These are phyloP conservation scores for Drosophila equinoxialis DNA, from an alignment of 1,140 invertebrate genomes.

Conservation along the genomic window DNA sequence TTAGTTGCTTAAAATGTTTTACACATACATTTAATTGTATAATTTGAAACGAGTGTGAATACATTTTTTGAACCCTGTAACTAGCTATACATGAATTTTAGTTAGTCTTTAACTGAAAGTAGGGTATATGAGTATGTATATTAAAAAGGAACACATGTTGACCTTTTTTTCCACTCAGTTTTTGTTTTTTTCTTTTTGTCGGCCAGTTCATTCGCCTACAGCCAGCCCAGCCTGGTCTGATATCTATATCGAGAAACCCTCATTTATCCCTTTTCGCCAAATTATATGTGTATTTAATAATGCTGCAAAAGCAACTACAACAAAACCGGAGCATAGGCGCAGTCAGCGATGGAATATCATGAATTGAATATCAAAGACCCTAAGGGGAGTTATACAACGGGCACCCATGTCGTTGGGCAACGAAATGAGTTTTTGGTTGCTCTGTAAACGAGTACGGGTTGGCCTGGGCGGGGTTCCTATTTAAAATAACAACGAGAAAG, in stretches of 20 bases:
- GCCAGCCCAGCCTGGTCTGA: slow-evolving; percentile 25
- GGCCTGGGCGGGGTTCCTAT: slow-evolving; percentile 24
- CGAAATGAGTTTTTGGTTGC: slow-evolving; percentile 27
- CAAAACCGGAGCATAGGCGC: slow-evolving; percentile 10
- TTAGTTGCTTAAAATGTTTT: too few species aligned
- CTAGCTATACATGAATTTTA: too few species aligned
- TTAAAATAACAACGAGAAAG: slow-evolving; percentile 42
- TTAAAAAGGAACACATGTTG: slow-evolving; percentile 31
- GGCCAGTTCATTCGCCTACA: slow-evolving; percentile 65
- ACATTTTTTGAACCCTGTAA: too few species aligned
- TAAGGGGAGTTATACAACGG: too few species aligned
- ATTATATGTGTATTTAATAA: slow-evolving; percentile 68
- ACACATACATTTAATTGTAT: too few species aligned
- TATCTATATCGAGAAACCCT: slow-evolving; percentile 5
- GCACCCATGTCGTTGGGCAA: background rate
- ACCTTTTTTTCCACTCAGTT: slow-evolving; percentile 52
- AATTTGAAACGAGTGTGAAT: too few species aligned
- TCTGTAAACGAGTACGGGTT: slow-evolving; percentile 46
- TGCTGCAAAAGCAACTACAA: slow-evolving; percentile 34
- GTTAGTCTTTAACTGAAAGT: too few species aligned
- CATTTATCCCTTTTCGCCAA: slow-evolving; percentile 37
- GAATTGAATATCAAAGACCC: too few species aligned
- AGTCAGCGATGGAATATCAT: slow-evolving; percentile 8
- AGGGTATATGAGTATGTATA: slow-evolving; percentile 8
- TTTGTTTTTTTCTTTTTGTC: slow-evolving; percentile 5